Conservation (phyloP, 2,888 invertebrate genomes). For the Leptogaster cylindrica region DNA sequence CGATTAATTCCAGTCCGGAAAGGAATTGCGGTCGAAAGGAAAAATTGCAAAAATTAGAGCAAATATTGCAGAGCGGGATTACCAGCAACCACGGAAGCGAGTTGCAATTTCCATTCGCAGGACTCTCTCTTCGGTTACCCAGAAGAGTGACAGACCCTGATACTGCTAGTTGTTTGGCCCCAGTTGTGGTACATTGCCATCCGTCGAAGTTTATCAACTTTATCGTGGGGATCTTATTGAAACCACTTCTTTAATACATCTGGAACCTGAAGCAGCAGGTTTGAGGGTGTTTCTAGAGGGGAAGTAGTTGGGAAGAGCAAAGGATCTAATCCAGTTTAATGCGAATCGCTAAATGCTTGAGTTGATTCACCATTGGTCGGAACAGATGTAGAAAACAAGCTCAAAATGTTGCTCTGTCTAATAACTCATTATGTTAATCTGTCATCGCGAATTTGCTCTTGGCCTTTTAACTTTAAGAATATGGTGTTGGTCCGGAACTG, state of each 20-base stretch:
- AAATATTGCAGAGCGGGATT: conserved; percentile 22
- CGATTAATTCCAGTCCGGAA: conserved; percentile 42
- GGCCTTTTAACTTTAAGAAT: too few species aligned
- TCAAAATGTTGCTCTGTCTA: conserved; percentile 42
- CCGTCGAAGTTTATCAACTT: conserved; percentile 34
- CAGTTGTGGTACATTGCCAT: conserved; percentile 20
- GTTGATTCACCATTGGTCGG: neutral
- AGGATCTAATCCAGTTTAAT: conserved; percentile 21
- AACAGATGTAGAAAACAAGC: conserved; percentile 41
- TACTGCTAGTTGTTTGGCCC: neutral
- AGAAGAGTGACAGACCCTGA: conserved; percentile 14
- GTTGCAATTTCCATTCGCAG: conserved; percentile 3
- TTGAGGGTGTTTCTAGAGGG: neutral
- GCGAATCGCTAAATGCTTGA: neutral
- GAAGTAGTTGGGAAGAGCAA: neutral
- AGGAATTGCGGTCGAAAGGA: conserved; percentile 41
- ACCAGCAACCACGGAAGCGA: neutral
- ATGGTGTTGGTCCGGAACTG: too few species aligned
- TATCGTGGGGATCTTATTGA: conserved; percentile 40
- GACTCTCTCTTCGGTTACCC: neutral
- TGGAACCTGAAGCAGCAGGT: neutral
- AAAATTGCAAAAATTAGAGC: conserved; percentile 45
- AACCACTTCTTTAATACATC: conserved; percentile 15
- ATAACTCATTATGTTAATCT: conserved; percentile 47
- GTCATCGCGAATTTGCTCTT: conserved; percentile 44